These are phyloP conservation scores for Campoplex nolae DNA, from an alignment of 2,888 invertebrate genomes.

Conservation along the genomic window DNA sequence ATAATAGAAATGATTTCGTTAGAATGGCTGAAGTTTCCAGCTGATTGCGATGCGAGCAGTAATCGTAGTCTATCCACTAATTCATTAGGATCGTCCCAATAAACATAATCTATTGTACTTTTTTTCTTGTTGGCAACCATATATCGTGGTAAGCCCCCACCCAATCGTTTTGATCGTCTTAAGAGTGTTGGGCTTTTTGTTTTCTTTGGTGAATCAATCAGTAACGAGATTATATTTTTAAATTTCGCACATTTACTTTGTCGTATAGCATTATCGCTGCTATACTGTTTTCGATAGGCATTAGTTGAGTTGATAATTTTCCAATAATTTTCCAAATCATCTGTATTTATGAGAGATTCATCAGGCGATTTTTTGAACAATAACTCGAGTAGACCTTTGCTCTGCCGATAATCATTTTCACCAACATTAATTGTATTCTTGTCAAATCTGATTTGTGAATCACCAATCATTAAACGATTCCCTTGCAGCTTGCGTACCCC, in stretches of 20 bases:
- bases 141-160: neutral
- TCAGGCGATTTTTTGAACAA: conserved; percentile 63
- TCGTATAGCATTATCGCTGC: conserved; percentile 26
- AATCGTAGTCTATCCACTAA: conserved; percentile 65
- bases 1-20: conserved; percentile 68
- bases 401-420: too few relatives aligned
- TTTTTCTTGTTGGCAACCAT: neutral
- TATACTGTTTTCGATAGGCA: conserved; percentile 65
- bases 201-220: neutral
- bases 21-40: conserved; percentile 61
- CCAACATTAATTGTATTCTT: neutral
- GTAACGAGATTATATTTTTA: conserved; percentile 29
- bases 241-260: conserved; percentile 12
- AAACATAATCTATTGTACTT: conserved; percentile 53
- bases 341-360: neutral
- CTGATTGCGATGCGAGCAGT: conserved; percentile 62
- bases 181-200: neutral
- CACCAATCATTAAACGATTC: conserved; percentile 58
- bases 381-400: conserved; percentile 56
- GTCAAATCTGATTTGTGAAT: conserved; percentile 58
- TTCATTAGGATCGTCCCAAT: conserved; percentile 70
- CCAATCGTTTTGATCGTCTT: neutral
- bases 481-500: conserved; percentile 38
- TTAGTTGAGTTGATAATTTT: conserved; percentile 55
- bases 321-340: conserved; percentile 51